Evolutionary conservation across 1,140 invertebrate species (phyloP).

Genomic region (Drosophila dunni): DNA sequence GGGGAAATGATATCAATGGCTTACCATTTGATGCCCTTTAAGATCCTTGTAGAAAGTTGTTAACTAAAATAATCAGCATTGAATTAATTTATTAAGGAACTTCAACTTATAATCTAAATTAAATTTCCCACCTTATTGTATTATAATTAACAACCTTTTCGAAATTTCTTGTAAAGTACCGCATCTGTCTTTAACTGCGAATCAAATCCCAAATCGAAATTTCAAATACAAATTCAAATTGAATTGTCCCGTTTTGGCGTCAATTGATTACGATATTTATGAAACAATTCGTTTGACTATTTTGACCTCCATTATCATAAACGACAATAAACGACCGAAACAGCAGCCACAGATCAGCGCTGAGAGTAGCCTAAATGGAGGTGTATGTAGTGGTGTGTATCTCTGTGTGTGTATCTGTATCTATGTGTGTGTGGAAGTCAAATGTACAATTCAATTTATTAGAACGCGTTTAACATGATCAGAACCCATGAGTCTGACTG

Average conservation of each 20-base stretch:
- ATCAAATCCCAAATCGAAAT: slow-evolving; percentile 54
- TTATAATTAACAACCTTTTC: no score
- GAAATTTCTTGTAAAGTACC: no score
- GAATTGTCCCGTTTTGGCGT: slow-evolving; percentile 47
- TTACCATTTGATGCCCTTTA: no score
- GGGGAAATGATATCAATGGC: no score
- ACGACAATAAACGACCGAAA: slow-evolving; percentile 55
- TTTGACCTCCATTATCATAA: slow-evolving; percentile 83
- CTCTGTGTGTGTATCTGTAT: neutral
- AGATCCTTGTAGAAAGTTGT: no score
- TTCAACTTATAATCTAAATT: no score
- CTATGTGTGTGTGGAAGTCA: slow-evolving; percentile 57
- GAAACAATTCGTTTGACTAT: slow-evolving; percentile 76
- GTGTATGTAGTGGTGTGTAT: neutral
- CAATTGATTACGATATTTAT: slow-evolving; percentile 82
- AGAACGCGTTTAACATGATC: slow-evolving; percentile 72
- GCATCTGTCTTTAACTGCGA: slow-evolving; percentile 15
- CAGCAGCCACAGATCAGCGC: slow-evolving; percentile 27
- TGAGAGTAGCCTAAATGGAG: neutral
- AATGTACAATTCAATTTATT: slow-evolving; percentile 84
- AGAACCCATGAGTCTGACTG: slow-evolving; percentile 37
- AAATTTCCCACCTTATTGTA: no score
- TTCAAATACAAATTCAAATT: slow-evolving; percentile 45
- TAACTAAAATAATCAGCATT: no score
- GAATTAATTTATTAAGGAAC: no score